Conservation (phyloP, 2,797 vertebrate genomes). For the Acipenser transmontanus region DNA sequence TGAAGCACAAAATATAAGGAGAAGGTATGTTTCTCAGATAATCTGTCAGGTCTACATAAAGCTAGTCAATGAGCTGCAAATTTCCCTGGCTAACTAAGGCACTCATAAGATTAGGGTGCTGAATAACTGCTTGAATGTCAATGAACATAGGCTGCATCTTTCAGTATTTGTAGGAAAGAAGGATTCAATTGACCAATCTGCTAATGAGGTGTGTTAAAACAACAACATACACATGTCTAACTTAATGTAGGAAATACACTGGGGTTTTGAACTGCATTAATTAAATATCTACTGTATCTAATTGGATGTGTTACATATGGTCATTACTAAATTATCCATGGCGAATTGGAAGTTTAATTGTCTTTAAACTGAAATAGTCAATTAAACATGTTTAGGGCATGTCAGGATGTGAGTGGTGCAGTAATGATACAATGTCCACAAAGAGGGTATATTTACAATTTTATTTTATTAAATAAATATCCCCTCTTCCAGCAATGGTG, state of each 20-base stretch:
- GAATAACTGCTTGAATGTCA: slow-evolving; percentile 4
- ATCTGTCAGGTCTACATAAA: background rate
- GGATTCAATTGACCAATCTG: slow-evolving; percentile 23
- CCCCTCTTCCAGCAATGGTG: too few relatives aligned
- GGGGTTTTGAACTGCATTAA: slow-evolving; percentile 26
- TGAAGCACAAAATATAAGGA: background rate
- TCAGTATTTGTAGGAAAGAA: background rate
- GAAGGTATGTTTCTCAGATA: background rate
- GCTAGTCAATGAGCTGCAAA: background rate
- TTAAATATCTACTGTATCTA: slow-evolving; percentile 26
- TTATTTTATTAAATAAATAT: too few relatives aligned
- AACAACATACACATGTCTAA: slow-evolving; percentile 23
- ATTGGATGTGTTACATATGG: slow-evolving; percentile 43
- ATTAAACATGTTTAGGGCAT: background rate
- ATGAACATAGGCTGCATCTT: background rate
- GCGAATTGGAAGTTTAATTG: slow-evolving; percentile 52
- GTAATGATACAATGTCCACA: too few relatives aligned
- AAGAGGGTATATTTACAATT: too few relatives aligned
- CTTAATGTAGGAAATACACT: slow-evolving; percentile 22
- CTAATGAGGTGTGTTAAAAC: slow-evolving; percentile 25
- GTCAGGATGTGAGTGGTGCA: too few relatives aligned
- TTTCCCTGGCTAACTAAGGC: background rate
- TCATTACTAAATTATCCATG: slow-evolving; percentile 50
- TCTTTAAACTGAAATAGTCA: slow-evolving; percentile 42
- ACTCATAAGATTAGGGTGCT: background rate